Evolutionary conservation across 1,140 invertebrate genomes (phyloP).

Genomic region (Zaprionus ornatus): DNA sequence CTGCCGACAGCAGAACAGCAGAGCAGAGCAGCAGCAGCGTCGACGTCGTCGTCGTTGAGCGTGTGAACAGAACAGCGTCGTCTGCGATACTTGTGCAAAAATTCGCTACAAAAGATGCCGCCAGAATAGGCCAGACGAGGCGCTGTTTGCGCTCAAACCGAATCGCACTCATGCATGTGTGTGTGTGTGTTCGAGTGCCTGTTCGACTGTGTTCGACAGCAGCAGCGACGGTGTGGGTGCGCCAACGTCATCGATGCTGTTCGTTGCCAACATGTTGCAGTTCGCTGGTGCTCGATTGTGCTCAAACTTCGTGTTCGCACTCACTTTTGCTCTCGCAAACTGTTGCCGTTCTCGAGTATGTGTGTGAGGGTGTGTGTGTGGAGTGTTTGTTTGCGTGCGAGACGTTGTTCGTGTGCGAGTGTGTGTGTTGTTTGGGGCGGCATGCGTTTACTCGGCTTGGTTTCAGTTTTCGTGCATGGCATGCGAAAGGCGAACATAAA

Average conservation of each 20-base stretch:
- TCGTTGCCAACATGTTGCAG: slow-evolving; percentile 47
- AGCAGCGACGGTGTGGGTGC: background rate
- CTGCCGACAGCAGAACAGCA: slow-evolving; percentile 33
- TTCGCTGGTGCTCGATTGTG: slow-evolving; percentile 10
- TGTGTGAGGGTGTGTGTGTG: background rate
- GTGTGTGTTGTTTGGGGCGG: background rate
- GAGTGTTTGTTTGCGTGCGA: slow-evolving; percentile 9
- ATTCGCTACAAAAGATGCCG: slow-evolving; percentile 65
- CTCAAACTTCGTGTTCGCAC: slow-evolving; percentile 12
- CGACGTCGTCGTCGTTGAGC: slow-evolving; percentile 22
- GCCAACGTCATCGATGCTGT: slow-evolving; percentile 57
- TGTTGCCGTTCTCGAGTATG: slow-evolving; percentile 56
- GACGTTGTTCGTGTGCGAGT: slow-evolving; percentile 5
- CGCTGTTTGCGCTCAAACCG: slow-evolving; percentile 28
- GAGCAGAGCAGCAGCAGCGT: slow-evolving; percentile 11
- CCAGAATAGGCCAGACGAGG: slow-evolving; percentile 46
- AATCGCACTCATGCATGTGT: slow-evolving; percentile 36
- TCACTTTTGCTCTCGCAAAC: slow-evolving; percentile 51
- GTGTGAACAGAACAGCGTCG: slow-evolving; percentile 65
- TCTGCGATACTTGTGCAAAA: slow-evolving; percentile 66
- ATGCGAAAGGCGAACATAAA: slow-evolving; percentile 26
- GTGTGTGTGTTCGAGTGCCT: slow-evolving; percentile 9
- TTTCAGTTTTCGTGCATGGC: slow-evolving; percentile 47
- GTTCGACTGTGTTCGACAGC: background rate
- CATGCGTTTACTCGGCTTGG: slow-evolving; percentile 39